Percentiles rank a stretch among this genome's conserved stretches.
These are phyloP conservation scores for Dinomys branickii DNA, from an alignment of 2,113 vertebrate species.

Conservation along the genomic window DNA sequence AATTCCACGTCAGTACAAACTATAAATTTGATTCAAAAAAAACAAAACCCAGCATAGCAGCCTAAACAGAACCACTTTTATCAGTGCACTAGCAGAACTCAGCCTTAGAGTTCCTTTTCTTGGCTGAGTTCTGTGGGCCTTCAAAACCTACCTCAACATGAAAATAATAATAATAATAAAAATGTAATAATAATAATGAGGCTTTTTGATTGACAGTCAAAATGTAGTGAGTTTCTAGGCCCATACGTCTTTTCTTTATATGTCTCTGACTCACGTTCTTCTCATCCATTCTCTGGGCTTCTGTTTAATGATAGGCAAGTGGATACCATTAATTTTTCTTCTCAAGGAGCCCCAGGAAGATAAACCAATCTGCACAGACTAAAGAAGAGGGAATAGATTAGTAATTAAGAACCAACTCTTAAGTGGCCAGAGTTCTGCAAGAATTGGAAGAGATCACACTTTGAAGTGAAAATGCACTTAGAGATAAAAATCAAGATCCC, in stretches of 20 bases:
- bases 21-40: neutral
- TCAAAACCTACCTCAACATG: rapidly evolving
- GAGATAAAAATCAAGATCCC: neutral
- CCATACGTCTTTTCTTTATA: neutral
- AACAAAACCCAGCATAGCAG: neutral
- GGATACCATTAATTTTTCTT: neutral
- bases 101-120: neutral
- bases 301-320: neutral
- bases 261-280: neutral
- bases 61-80: neutral
- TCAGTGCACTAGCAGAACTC: neutral
- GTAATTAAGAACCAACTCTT: neutral
- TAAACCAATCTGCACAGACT: neutral
- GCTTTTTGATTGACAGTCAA: neutral
- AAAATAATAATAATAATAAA: neutral
- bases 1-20: neutral
- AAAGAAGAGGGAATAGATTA: neutral
- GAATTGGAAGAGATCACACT: neutral
- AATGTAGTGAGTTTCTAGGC: neutral
- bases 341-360: neutral
- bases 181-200: neutral
- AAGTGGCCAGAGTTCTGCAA: neutral
- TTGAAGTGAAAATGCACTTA: neutral
- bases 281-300: neutral
- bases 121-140: neutral